Evolutionary conservation across 2,797 vertebrate genomes (phyloP).

Genomic region (Muscicapa striata): DNA sequence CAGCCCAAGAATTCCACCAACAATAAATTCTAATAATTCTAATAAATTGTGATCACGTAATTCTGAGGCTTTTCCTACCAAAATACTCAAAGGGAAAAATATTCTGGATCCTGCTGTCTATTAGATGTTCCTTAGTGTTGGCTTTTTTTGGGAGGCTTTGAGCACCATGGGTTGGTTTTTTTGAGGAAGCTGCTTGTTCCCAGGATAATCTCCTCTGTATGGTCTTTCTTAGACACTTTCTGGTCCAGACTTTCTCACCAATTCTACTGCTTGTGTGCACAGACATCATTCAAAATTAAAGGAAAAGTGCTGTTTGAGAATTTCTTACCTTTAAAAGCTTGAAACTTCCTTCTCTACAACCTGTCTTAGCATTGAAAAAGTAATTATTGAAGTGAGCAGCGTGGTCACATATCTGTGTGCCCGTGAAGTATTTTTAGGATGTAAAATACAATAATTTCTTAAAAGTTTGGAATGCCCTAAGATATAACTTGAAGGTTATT

Average conservation of each 20-base stretch:
- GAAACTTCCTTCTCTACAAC: not conserved
- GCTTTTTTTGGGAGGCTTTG: not conserved
- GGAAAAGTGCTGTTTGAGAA: not conserved
- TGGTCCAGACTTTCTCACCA: not conserved
- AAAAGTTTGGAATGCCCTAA: not conserved
- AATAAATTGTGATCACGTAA: not conserved
- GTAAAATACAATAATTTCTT: not conserved
- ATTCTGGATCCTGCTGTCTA: not conserved
- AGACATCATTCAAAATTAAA: not conserved
- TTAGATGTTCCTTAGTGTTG: not conserved
- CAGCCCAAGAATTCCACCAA: not conserved
- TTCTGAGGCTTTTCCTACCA: not conserved
- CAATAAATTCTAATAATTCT: not conserved
- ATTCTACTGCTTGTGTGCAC: fast-evolving
- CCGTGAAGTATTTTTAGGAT: not conserved
- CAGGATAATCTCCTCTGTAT: not conserved
- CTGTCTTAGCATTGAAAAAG: not conserved
- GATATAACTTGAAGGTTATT: not conserved
- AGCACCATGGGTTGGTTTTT: not conserved
- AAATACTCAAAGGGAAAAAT: not conserved
- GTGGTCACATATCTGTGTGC: too few species aligned
- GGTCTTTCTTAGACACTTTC: not conserved
- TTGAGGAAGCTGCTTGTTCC: not conserved
- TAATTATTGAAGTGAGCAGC: not conserved
- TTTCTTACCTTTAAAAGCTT: not conserved